phyloP scores from a whole-genome alignment of 35 echinoderm and acorn worm species.

The Amphiura filiformis region DNA sequence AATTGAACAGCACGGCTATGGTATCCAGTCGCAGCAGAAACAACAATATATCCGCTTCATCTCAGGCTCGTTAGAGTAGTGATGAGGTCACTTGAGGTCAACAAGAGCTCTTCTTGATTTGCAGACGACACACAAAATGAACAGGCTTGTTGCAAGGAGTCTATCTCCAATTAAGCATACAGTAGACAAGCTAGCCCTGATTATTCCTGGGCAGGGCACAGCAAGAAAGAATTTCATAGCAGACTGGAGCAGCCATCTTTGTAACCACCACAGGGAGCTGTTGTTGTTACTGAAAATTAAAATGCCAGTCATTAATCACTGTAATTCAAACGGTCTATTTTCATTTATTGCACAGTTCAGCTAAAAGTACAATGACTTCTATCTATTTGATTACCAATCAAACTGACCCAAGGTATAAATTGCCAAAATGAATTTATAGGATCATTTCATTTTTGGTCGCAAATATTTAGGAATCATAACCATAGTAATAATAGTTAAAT shows the following conservation, averaged over 20 bases:
- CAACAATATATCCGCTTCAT: background rate
- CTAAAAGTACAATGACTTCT: too few relatives aligned
- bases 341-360: too few relatives aligned
- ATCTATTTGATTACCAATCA: too few relatives aligned
- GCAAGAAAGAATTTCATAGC: background rate
- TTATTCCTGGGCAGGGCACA: constrained; percentile 1
- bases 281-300: constrained; percentile 9
- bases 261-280: background rate
- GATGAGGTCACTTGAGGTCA: background rate
- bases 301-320: background rate
- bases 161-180: too few relatives aligned
- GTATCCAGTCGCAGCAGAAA: background rate
- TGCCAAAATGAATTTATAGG: too few relatives aligned
- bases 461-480: too few relatives aligned
- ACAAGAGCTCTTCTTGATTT: background rate
- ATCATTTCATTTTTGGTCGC: too few relatives aligned
- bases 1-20: background rate
- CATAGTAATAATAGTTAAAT: too few relatives aligned
- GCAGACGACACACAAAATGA: background rate
- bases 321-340: too few relatives aligned
- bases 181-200: too few relatives aligned
- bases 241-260: background rate
- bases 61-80: background rate
- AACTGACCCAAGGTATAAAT: too few relatives aligned
- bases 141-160: background rate